Conservation (phyloP, 2,888 invertebrate species). For the Drosophila basisetae region DNA sequence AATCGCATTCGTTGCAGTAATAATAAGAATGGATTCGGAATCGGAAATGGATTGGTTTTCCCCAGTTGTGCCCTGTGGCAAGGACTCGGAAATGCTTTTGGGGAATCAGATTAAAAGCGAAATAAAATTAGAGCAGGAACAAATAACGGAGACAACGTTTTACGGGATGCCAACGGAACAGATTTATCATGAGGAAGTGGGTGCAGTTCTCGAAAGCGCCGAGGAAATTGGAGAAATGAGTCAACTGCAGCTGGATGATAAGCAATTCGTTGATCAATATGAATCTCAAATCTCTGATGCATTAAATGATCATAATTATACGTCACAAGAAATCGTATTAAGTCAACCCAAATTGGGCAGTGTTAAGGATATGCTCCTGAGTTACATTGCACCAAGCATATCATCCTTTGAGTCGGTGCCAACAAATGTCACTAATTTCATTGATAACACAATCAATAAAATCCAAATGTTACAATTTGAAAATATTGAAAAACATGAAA, state of each 20-base stretch:
- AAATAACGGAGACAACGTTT: constrained; percentile 45
- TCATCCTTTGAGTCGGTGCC: constrained; percentile 19
- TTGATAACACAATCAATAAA: constrained; percentile 56
- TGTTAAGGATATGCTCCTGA: constrained; percentile 50
- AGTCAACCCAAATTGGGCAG: constrained; percentile 23
- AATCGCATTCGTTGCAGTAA: constrained; percentile 5
- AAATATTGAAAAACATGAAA: constrained; percentile 5
- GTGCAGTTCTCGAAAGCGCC: not conserved
- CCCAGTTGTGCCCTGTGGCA: not conserved
- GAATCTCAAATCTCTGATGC: constrained; percentile 44
- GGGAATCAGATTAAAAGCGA: constrained; percentile 38
- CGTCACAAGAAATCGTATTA: constrained; percentile 47
- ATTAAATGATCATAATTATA: constrained; percentile 77
- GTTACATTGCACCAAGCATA: constrained; percentile 51
- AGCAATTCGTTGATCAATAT: constrained; percentile 3
- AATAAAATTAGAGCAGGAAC: constrained; percentile 46
- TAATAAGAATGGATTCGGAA: constrained; percentile 17
- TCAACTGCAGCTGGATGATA: constrained; percentile 9
- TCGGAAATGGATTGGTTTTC: not conserved
- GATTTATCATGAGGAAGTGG: constrained; percentile 38
- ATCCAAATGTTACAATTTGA: constrained; percentile 43
- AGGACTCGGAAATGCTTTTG: not conserved
- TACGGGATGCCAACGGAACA: constrained; percentile 34
- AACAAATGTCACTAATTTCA: constrained; percentile 50
- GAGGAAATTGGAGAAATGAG: constrained; percentile 52